A percentile compares a stretch with the other conserved stretches of the same genome.
These are phyloP conservation scores for Halcyon senegalensis DNA, from an alignment of 2,113 vertebrate genomes.

Conservation along the genomic window DNA sequence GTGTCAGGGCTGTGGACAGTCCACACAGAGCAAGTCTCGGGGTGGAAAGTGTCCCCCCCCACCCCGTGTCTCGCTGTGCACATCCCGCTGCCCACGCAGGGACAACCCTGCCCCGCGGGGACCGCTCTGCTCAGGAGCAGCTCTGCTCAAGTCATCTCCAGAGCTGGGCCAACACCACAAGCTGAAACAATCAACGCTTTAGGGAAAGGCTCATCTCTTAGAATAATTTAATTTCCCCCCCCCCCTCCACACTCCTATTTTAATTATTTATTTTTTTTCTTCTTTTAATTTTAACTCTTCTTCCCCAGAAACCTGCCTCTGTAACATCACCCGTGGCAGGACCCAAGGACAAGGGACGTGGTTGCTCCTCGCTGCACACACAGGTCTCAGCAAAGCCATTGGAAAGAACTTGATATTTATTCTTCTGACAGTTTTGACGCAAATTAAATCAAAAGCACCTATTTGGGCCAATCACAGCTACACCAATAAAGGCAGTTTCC, in stretches of 20 bases:
- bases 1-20: not conserved
- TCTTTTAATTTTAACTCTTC: not conserved
- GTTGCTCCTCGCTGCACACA: not conserved
- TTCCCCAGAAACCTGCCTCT: not conserved
- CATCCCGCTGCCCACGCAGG: accelerated
- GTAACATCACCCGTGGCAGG: not conserved
- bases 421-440: not conserved
- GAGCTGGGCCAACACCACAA: not conserved
- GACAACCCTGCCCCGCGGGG: accelerated
- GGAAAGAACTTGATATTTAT: not conserved
- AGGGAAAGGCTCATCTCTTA: too few relatives aligned
- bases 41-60: not conserved
- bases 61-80: too few relatives aligned
- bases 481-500: not conserved
- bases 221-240: not conserved
- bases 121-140: accelerated
- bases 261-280: not conserved
- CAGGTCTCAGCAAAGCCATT: not conserved
- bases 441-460: not conserved
- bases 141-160: not conserved
- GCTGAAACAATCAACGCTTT: not conserved
- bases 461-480: not conserved
- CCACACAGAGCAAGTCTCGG: accelerated
- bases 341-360: accelerated
- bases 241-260: too few relatives aligned